Evolutionary conservation across 92 coral and sea anemone species (phyloP).

Genomic region (Actinernus sp.): DNA sequence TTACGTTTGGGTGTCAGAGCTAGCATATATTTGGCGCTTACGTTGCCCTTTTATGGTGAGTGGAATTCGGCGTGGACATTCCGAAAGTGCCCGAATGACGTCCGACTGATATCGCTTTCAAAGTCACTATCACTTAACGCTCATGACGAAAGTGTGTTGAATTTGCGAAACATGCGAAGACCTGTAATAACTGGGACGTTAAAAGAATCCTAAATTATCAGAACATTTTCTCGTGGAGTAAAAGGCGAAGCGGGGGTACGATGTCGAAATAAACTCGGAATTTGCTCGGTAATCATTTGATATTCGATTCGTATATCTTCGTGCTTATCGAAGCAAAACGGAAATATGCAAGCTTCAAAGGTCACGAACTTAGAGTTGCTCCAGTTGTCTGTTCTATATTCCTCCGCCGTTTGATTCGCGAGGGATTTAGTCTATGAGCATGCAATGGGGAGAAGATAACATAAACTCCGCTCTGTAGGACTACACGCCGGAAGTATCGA

Average conservation of each 20-base stretch:
- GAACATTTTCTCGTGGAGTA: background rate
- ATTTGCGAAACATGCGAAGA: background rate
- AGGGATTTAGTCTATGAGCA: constrained; percentile 3
- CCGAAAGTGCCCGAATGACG: constrained; percentile 35
- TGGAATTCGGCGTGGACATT: constrained; percentile 12
- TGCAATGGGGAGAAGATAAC: background rate
- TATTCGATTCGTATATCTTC: constrained; percentile 20
- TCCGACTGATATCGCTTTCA: constrained; percentile 13
- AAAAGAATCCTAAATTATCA: background rate
- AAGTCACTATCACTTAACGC: background rate
- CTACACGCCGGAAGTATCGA: background rate
- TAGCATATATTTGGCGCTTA: background rate
- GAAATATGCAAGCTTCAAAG: constrained; percentile 34
- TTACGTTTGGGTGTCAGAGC: background rate
- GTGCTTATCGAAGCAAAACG: constrained; percentile 51
- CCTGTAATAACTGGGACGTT: background rate
- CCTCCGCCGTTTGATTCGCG: background rate
- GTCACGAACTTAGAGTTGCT: constrained; percentile 28
- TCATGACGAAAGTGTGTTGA: background rate
- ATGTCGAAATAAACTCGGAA: background rate
- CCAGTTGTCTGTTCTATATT: background rate
- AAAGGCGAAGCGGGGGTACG: background rate
- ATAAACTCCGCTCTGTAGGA: background rate
- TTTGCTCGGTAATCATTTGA: constrained; percentile 15
- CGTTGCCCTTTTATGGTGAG: constrained; percentile 28